A percentile compares a stretch with the other conserved stretches of the same genome.
Evolutionary conservation across 37 sponge, comb jelly and placozoan genomes (phyloP).

Genomic region (Sycon ciliatum): DNA sequence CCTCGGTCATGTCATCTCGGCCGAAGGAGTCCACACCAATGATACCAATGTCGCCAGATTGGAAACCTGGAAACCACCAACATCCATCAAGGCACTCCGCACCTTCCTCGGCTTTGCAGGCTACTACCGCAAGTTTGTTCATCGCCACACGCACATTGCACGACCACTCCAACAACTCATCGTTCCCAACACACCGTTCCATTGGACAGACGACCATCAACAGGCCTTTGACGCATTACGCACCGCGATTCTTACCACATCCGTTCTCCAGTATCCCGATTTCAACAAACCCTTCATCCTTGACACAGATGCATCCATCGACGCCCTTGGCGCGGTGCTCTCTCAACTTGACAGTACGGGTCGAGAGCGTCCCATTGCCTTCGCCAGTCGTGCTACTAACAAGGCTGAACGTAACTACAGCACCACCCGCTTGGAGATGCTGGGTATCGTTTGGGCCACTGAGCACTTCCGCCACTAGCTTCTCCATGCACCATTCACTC

Average conservation of each 20-base stretch:
- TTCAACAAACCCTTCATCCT: slow-evolving; percentile 29
- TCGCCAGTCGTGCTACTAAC: neutral
- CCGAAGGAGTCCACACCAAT: slow-evolving; percentile 13
- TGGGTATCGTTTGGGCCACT: neutral
- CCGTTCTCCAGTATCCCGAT: slow-evolving; percentile 29
- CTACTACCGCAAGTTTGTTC: slow-evolving; percentile 26
- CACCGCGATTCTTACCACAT: slow-evolving; percentile 9
- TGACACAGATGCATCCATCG: slow-evolving; percentile 42
- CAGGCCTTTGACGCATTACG: slow-evolving; percentile 30
- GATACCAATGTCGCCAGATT: slow-evolving; percentile 12
- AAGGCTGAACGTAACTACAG: neutral
- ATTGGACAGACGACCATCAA: slow-evolving; percentile 27
- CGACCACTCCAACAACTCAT: slow-evolving; percentile 20
- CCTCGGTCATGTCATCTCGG: slow-evolving; percentile 30
- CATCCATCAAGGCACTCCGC: slow-evolving; percentile 1
- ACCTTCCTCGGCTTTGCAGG: slow-evolving; percentile 22
- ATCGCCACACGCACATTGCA: slow-evolving; percentile 17
- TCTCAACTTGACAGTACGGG: neutral
- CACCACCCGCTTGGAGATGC: neutral
- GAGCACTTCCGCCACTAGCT: neutral
- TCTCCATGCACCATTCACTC: neutral
- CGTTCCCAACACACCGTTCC: slow-evolving; percentile 5
- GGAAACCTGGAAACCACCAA: slow-evolving; percentile 12
- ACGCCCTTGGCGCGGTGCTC: slow-evolving; percentile 41
- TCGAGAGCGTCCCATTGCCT: neutral